A percentile compares a stretch with the other conserved stretches of the same genome.
phyloP scores from a whole-genome alignment of 2,797 vertebrate species.

The Sandelia bainsii region DNA sequence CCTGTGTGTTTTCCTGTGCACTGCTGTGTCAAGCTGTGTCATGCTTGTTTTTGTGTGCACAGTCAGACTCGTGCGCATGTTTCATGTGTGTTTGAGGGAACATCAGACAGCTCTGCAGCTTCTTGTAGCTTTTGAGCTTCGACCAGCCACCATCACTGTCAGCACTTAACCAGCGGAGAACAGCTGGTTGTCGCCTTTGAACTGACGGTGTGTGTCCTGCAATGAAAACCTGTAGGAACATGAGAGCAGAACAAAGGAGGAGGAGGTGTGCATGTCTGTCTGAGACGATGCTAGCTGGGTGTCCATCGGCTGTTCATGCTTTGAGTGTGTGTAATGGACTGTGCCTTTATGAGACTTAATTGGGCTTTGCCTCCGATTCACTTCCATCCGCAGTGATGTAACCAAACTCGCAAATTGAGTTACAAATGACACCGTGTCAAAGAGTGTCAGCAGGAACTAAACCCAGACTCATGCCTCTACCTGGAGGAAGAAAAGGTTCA shows the following conservation, averaged over 20 bases:
- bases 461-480: too few species aligned
- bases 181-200: constrained; percentile 64
- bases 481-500: too few species aligned
- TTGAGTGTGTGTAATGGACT: constrained; percentile 19
- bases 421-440: constrained; percentile 4
- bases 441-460: too few species aligned
- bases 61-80: background rate
- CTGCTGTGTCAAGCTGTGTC: background rate
- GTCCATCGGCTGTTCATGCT: background rate
- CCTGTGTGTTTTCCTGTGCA: too few species aligned
- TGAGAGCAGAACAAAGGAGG: constrained; percentile 42
- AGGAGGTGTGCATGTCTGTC: constrained; percentile 1
- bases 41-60: constrained; percentile 37
- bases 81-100: background rate
- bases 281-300: background rate
- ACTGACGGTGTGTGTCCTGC: constrained; percentile 56
- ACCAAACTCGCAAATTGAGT: constrained; percentile 19
- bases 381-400: background rate
- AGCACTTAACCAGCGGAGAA: constrained; percentile 38
- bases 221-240: constrained; percentile 53
- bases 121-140: constrained; percentile 65
- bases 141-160: constrained; percentile 35
- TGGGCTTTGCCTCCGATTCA: constrained; percentile 25
- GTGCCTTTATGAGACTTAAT: constrained; percentile 16
- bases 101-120: constrained; percentile 25